Percentiles rank a stretch among this genome's conserved stretches.
These are phyloP conservation scores for Mobula birostris DNA, from an alignment of 2,113 vertebrate genomes.

Conservation along the genomic window DNA sequence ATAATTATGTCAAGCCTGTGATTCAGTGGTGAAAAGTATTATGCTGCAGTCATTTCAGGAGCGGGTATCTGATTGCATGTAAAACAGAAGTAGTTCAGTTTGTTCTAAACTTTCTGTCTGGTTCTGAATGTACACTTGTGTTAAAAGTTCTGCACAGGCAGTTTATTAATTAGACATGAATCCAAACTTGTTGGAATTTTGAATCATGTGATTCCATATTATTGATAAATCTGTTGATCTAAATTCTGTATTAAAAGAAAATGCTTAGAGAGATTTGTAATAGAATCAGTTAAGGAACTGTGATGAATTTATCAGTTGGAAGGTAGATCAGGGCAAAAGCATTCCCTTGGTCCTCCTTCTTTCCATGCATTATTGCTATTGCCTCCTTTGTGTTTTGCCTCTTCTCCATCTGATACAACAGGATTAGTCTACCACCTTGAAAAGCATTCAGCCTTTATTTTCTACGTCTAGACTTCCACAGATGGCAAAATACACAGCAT, in stretches of 20 bases:
- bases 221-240: not conserved
- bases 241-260: not conserved
- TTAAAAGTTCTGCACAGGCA: constrained; percentile 6
- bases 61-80: not conserved
- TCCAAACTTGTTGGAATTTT: not conserved
- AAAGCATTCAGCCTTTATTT: not conserved
- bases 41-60: not conserved
- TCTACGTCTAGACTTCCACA: not conserved
- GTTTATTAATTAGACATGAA: not conserved
- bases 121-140: not conserved
- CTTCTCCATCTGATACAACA: not conserved
- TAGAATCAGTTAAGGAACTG: not conserved
- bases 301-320: not conserved
- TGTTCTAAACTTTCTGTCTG: not conserved
- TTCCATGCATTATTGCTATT: not conserved
- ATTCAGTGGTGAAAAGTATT: not conserved
- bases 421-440: not conserved
- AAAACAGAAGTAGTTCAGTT: not conserved
- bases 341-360: not conserved
- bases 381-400: not conserved
- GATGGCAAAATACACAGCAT: not conserved
- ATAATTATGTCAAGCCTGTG: constrained; percentile 22
- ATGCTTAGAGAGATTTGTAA: not conserved
- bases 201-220: not conserved
- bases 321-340: not conserved